phyloP scores from a whole-genome alignment of 2,113 vertebrate species.

The Xiphophorus couchianus region DNA sequence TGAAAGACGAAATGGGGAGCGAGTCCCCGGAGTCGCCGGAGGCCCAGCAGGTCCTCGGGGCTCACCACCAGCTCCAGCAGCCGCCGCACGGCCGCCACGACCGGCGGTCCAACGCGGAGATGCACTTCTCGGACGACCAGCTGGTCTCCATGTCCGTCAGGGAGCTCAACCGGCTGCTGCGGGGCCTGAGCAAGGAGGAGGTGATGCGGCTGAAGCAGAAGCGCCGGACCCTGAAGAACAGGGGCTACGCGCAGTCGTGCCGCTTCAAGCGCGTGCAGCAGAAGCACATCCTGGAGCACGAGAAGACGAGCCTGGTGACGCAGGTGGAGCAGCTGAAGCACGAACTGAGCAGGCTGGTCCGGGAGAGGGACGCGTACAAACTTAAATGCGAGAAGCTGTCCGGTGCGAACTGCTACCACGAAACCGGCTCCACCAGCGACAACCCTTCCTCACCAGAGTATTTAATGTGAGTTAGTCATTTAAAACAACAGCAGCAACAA shows the following conservation, averaged over 20 bases:
- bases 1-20: constrained; percentile 81
- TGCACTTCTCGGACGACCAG: constrained; percentile 95
- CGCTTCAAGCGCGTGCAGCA: constrained; percentile 97
- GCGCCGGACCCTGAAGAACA: constrained; percentile 96
- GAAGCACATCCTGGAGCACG: constrained; percentile 94
- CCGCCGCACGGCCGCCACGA: constrained; percentile 79
- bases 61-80: constrained; percentile 84
- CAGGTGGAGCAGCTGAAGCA: constrained; percentile 97
- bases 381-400: constrained; percentile 94
- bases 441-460: constrained; percentile 95
- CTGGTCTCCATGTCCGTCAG: constrained; percentile 97
- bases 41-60: constrained; percentile 71
- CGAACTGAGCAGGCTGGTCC: constrained; percentile 91
- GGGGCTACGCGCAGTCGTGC: constrained; percentile 97
- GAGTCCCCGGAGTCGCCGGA: constrained; percentile 81
- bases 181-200: constrained; percentile 94
- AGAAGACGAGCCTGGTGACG: constrained; percentile 92
- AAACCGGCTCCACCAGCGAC: constrained; percentile 92
- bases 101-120: constrained; percentile 73
- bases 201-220: constrained; percentile 98
- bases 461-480: constrained; percentile 87
- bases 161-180: constrained; percentile 94
- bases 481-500: too few species aligned
- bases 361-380: constrained; percentile 97
- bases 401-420: constrained; percentile 90